Conservation (phyloP, 2,113 vertebrate species). For the Anarrhichthys ocellatus region DNA sequence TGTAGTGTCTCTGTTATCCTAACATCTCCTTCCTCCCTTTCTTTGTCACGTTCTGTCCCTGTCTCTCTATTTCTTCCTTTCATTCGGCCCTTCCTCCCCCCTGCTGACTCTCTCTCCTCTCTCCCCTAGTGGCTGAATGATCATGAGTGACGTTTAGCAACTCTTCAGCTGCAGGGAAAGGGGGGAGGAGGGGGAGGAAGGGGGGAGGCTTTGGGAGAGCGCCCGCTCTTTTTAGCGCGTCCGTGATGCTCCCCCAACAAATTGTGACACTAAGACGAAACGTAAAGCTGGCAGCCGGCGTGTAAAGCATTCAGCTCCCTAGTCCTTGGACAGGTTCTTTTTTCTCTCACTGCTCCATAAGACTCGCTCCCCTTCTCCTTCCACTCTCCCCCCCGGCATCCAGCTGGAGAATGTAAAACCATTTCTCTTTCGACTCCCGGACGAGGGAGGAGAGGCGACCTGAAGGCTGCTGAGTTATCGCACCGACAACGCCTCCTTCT, state of each 20-base stretch:
- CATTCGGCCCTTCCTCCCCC: conserved; percentile 22
- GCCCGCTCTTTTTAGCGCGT: conserved; percentile 45
- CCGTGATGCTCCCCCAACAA: conserved; percentile 57
- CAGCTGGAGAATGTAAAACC: conserved; percentile 35
- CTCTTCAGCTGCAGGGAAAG: conserved; percentile 40
- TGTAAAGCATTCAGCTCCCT: conserved; percentile 64
- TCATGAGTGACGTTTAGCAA: conserved; percentile 60
- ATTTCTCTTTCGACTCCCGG: conserved; percentile 20
- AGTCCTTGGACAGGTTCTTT: conserved; percentile 55
- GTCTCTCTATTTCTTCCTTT: conserved; percentile 24
- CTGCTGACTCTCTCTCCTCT: conserved; percentile 33
- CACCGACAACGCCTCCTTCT: not conserved
- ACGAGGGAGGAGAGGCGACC: conserved; percentile 10
- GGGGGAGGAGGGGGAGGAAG: not conserved
- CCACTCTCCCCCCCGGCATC: conserved; percentile 25
- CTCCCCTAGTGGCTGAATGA: conserved; percentile 45
- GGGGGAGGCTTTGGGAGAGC: conserved; percentile 38
- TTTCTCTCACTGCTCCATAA: conserved; percentile 15
- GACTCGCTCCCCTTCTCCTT: conserved; percentile 31
- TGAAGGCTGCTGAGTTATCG: conserved; percentile 30
- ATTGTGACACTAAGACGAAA: conserved; percentile 70
- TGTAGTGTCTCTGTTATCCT: not conserved
- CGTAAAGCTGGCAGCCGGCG: conserved; percentile 61
- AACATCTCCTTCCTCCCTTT: conserved; percentile 5
- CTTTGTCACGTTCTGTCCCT: conserved; percentile 27